Base-by-base conservation (phyloP, 2,797 vertebrate species). In the Margarornis squamiger region DNA sequence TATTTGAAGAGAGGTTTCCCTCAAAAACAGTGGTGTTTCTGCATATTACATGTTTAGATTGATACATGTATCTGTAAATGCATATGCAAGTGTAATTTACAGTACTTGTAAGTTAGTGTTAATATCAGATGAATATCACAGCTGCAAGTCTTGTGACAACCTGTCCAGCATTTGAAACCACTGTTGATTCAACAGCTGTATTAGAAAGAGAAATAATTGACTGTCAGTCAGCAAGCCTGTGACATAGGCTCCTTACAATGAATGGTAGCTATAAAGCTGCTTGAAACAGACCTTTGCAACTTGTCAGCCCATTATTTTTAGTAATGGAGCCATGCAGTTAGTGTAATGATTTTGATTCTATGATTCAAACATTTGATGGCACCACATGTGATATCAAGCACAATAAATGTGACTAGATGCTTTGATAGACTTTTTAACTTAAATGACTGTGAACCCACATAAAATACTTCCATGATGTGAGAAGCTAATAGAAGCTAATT, bases 221-320 rank as follows among this genome's bases (percentile, higher is more conserved):
- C 59, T 93, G 66, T 62, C 81, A 79, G 39, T 73, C 85, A 86
- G 73, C 86, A 84, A 84, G 48, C 23, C 67, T 82, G 86, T 92
- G 65, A 57, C 0, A 0, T 22, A 39, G 36, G 43, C 59, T 77
- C 21, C n/a, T 81, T 78, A 55, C 55, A 32, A 15, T 52, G 66
- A 84, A 27, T 52, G 29, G 32, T 70, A 18, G 26, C 71, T 92
- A 30, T 52, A 45, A 36, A 86, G 90, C 1, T 3, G 59, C 23
- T 88, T 76, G 45, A 92, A 90, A n/a, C 45, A 74, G 74, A 76
- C 72, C 67, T 92, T 59, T 88, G 61, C 38, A 73, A 48, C 63
- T 82, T 87, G 57, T 79, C 84, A 71, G 63, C 57, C 77, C 76
- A 52, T 91, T 93, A 88, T 95, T 89, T 88, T 89, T 82, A 87